A percentile compares a stretch with the other conserved stretches of the same genome.
phyloP scores from a whole-genome alignment of 2,888 invertebrate genomes.

The Torymus auratus region DNA sequence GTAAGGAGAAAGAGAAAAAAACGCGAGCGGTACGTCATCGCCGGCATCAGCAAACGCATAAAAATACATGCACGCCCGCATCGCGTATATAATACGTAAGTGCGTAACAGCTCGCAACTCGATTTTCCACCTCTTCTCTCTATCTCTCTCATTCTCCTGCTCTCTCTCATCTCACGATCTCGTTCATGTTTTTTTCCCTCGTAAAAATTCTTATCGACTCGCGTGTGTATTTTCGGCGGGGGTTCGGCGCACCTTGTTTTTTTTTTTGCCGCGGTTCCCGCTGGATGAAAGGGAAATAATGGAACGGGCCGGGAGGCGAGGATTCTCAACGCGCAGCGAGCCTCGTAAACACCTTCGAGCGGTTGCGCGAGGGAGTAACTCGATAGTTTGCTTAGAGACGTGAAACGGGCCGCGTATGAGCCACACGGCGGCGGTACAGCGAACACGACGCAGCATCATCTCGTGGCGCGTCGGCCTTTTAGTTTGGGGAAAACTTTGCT shows the following conservation, averaged over 20 bases:
- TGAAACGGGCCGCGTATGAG: background rate
- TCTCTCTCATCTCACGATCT: background rate
- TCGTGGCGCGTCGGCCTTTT: too few relatives aligned
- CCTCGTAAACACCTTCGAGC: conserved; percentile 39
- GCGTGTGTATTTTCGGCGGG: conserved; percentile 28
- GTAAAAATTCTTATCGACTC: conserved; percentile 35
- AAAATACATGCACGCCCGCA: too few relatives aligned
- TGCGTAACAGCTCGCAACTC: background rate
- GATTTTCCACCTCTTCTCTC: background rate
- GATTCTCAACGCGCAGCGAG: conserved; percentile 26
- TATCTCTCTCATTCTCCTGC: background rate
- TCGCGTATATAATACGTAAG: background rate
- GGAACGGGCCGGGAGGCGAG: background rate
- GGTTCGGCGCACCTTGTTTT: background rate
- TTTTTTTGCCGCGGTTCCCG: background rate
- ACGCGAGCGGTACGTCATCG: too few relatives aligned
- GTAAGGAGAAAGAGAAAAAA: too few relatives aligned
- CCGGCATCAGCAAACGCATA: too few relatives aligned
- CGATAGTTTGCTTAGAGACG: conserved; percentile 51
- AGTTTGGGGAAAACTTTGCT: too few relatives aligned
- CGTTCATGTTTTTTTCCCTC: background rate
- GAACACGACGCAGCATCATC: too few relatives aligned
- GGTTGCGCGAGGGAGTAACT: conserved; percentile 26
- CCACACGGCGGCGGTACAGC: too few relatives aligned
- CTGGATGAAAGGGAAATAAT: conserved; percentile 17